These are phyloP conservation scores for Numenius phaeopus DNA, from an alignment of 2,797 vertebrate genomes.

Conservation along the genomic window DNA sequence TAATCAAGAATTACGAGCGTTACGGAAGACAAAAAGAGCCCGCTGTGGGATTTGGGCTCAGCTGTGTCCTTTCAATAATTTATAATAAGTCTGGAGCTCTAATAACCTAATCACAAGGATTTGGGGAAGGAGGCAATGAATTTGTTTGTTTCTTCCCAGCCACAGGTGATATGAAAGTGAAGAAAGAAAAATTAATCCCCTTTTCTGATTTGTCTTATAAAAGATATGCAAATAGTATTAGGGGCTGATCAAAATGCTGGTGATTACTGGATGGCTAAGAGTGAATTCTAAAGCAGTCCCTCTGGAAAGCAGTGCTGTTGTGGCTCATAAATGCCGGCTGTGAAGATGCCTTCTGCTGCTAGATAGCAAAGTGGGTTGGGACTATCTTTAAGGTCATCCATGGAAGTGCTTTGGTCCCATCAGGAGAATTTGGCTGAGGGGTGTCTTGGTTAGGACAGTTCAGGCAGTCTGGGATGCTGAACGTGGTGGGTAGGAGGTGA, in stretches of 20 bases:
- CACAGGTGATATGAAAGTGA: constrained; percentile 44
- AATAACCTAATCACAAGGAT: constrained; percentile 40
- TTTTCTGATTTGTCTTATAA: constrained; percentile 39
- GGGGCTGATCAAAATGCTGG: background rate
- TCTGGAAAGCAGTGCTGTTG: background rate
- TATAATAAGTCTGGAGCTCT: constrained; percentile 31
- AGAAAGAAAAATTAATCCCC: constrained; percentile 47
- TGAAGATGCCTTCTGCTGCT: background rate
- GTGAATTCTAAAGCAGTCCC: background rate
- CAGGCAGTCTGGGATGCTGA: background rate
- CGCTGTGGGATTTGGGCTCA: constrained; percentile 29
- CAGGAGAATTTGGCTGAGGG: background rate
- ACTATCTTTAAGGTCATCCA: background rate
- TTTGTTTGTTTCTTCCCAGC: constrained; percentile 44
- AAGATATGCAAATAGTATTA: constrained; percentile 34
- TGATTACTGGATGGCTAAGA: background rate
- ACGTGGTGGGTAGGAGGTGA: fast-evolving
- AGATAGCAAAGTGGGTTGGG: background rate
- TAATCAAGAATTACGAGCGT: background rate
- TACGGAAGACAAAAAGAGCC: background rate
- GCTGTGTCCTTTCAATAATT: constrained; percentile 53
- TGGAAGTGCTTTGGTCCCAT: background rate
- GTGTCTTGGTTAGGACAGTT: background rate
- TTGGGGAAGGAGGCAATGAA: constrained; percentile 20
- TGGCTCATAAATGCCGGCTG: background rate